phyloP scores from a whole-genome alignment of 2,888 invertebrate genomes.

The Ecdyonurus torrentis region DNA sequence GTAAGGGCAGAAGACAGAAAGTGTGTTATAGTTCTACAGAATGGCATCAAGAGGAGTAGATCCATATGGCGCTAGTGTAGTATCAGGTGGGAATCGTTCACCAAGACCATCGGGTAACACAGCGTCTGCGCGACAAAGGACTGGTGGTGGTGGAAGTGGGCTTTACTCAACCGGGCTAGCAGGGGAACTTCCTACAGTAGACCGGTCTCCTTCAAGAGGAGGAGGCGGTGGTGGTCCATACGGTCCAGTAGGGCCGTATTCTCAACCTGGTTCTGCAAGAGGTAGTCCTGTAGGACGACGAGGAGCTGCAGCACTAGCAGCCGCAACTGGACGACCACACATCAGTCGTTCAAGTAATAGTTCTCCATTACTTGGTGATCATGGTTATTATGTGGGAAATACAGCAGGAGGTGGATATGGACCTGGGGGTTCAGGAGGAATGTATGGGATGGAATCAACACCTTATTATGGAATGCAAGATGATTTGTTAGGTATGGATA shows the following conservation, averaged over 20 bases:
- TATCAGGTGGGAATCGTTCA: constrained; percentile 13
- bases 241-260: constrained; percentile 42
- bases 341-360: constrained; percentile 33
- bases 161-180: constrained; percentile 37
- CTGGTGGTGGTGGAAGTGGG: constrained; percentile 19
- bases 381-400: constrained; percentile 27
- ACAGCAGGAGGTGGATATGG: constrained; percentile 4
- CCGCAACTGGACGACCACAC: constrained; percentile 25
- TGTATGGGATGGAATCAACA: constrained; percentile 27
- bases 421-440: constrained; percentile 13
- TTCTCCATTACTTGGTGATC: constrained; percentile 37
- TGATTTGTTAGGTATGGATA: constrained; percentile 64
- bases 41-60: not conserved
- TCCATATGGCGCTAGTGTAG: constrained; percentile 1
- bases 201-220: constrained; percentile 58
- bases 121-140: constrained; percentile 27
- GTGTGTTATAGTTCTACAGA: not conserved
- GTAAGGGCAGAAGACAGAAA: not conserved
- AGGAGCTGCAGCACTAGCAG: constrained; percentile 33
- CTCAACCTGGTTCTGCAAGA: constrained; percentile 16
- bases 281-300: constrained; percentile 12
- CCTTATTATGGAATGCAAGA: constrained; percentile 31
- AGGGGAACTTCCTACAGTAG: constrained; percentile 64
- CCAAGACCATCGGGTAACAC: constrained; percentile 12
- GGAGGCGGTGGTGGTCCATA: not conserved